Evolutionary conservation across 92 coral and sea anemone species (phyloP), one percentile per base, ranked within the genome.

Genomic region (Galaxea fascicularis): DNA sequence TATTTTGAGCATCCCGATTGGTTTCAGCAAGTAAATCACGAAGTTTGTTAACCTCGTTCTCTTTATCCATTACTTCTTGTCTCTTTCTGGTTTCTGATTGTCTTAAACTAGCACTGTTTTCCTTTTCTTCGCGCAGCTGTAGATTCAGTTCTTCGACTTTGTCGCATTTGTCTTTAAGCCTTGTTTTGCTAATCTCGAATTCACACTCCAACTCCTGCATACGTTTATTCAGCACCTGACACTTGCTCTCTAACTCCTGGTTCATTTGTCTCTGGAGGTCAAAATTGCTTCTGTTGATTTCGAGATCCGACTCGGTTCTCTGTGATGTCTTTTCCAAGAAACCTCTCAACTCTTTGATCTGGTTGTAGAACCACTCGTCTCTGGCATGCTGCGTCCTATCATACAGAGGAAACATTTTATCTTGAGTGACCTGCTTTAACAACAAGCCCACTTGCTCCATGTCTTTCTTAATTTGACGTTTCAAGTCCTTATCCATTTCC

Each of bases 211-310:
- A 44, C 20, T 71, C 77, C 1, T 72, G 59, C 1, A 72, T 29
- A 72, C 18, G 39, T 49, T 25, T 47, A 28, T 46, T 60, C 16
- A 60, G 46, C 29, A 58, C 82, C 14, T 24, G 56, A 27, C 9
- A 57, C 29, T 13, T 35, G 28, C 35, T 57, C 52, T 77, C 82
- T n/a, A 77, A 20, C 27, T 59, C 35, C 24, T 77, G 57, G 18
- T 21, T 11, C 41, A 59, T 60, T 77, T 77, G 21, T 65, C 1
- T 22, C 54, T 20, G 24, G 15, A 17, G 4, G 18, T 16, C 26
- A 57, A 58, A 13, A 31, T 46, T 25, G n/a, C 27, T 4, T 75
- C 52, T 25, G 58, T 25, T 24, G n/a, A 71, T 25, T 71, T 45
- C 39, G 22, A 8, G 63, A 22, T 52, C 41, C 8, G 28, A 22